Base-by-base conservation (phyloP, 1,140 invertebrate species). In the Andrena cerasifolii region DNA sequence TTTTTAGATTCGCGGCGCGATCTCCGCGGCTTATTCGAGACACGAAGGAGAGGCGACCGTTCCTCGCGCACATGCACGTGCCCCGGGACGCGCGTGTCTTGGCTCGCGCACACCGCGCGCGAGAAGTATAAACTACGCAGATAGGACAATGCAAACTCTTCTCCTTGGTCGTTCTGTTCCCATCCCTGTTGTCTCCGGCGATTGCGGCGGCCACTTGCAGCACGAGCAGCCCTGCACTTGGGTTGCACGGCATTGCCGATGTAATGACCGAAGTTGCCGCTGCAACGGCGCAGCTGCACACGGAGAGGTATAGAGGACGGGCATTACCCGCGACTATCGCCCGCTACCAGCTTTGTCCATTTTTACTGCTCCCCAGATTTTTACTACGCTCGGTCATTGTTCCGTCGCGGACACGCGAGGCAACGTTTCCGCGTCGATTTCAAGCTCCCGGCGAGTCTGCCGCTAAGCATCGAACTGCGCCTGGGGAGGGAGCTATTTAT, bases 1-100 rank as follows among this genome's bases (percentile, higher is more conserved):
- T 91, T 91, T 90, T 91, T 89, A 89, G 85, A 89, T 88, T 88
- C 88, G 26, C 56, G 59, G 82, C 86, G 86, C 86, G 88, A 85
- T 80, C 85, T 82, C 86, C 86, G 83, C 85, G 82, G 63, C 78
- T 85, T 78, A 79, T 83, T 83, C 73, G 78, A 56, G 26, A 85
- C 83, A 70, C 79, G 83, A 59, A 79, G 59, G 47, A 45, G 31
- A 62, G 33, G 16, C 56, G 6, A 45, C 53, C 12, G 18, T 58
- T 24, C 40, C 67, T 51, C 58, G 36, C 26, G 49, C 21, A 26
- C 16, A 12, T 36, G 6, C 8, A 36, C 33, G 36, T n/a, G n/a
- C n/a, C n/a, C n/a, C n/a, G 56, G 21, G 43, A 43, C 36, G 31
- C 78, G 63, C 67, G 28, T 72, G 33, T 24, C 56, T n/a, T n/a